Conservation (phyloP, 2,888 invertebrate genomes). For the Dicranocentrus wangi region DNA sequence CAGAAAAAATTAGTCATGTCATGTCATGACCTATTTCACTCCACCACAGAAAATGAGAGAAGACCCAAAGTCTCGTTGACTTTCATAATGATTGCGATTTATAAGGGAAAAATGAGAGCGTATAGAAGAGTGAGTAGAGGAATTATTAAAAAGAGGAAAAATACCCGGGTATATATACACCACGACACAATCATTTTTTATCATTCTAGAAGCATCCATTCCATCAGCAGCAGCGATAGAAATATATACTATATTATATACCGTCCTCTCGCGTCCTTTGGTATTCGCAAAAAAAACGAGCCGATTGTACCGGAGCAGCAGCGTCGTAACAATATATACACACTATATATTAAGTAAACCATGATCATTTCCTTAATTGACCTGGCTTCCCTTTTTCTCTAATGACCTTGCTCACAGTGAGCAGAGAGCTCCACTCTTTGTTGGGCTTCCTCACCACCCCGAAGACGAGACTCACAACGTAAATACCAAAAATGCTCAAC, state of each 20-base stretch:
- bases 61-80: too few species aligned
- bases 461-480: too few species aligned
- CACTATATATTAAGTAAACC: slow-evolving; percentile 55
- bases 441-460: slow-evolving; percentile 8
- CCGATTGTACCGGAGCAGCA: too few species aligned
- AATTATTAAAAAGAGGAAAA: too few species aligned
- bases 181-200: neutral
- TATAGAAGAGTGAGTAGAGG: too few species aligned
- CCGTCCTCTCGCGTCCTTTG: too few species aligned
- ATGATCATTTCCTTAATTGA: slow-evolving; percentile 72
- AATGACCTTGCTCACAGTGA: slow-evolving; percentile 58
- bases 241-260: neutral
- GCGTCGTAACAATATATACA: too few species aligned
- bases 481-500: slow-evolving; percentile 49
- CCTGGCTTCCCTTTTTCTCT: slow-evolving; percentile 63
- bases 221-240: neutral
- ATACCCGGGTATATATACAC: neutral
- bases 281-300: too few species aligned
- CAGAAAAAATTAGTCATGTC: slow-evolving; percentile 42
- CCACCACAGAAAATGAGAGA: neutral
- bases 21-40: slow-evolving; percentile 50
- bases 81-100: too few species aligned
- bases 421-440: neutral
- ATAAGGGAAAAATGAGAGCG: too few species aligned
- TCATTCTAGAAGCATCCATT: neutral